Evolutionary conservation across 1,140 invertebrate genomes (phyloP).

Genomic region (Drosophila murphyi): DNA sequence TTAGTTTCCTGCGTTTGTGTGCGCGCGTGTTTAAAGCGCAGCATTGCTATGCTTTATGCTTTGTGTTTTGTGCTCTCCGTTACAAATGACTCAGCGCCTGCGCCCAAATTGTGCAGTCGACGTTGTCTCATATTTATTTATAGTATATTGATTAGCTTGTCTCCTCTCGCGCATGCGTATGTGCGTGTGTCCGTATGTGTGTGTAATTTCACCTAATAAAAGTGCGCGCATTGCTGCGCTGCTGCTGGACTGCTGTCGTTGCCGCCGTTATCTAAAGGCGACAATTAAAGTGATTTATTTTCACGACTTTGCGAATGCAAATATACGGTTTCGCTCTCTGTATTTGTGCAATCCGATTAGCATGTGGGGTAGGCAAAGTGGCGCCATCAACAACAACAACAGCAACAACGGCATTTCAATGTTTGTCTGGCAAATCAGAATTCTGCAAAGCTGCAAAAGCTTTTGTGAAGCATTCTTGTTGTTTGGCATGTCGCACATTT

Average conservation of each 20-base stretch:
- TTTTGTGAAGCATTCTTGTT: background rate
- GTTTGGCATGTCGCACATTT: too few relatives aligned
- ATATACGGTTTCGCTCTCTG: conserved; percentile 32
- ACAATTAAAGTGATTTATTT: conserved; percentile 66
- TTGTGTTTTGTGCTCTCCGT: background rate
- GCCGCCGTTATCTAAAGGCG: conserved; percentile 51
- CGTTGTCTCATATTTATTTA: conserved; percentile 36
- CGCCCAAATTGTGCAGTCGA: conserved; percentile 18
- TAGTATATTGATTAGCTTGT: conserved; percentile 24
- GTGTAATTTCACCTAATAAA: conserved; percentile 52
- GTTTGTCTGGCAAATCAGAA: background rate
- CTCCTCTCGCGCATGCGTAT: conserved; percentile 3
- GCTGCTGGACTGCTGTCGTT: background rate
- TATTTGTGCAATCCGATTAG: conserved; percentile 50
- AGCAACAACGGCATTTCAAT: background rate
- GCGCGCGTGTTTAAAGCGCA: conserved; percentile 1
- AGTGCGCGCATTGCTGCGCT: conserved; percentile 43
- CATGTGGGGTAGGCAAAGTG: conserved; percentile 27
- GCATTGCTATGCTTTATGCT: background rate
- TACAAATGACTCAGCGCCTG: conserved; percentile 22
- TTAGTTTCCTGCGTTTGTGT: conserved; percentile 7
- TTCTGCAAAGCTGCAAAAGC: conserved; percentile 1
- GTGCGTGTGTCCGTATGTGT: background rate
- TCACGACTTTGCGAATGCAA: conserved; percentile 40
- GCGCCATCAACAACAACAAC: background rate